phyloP scores from a whole-genome alignment of 2,797 vertebrate species.

The Fringilla coelebs region DNA sequence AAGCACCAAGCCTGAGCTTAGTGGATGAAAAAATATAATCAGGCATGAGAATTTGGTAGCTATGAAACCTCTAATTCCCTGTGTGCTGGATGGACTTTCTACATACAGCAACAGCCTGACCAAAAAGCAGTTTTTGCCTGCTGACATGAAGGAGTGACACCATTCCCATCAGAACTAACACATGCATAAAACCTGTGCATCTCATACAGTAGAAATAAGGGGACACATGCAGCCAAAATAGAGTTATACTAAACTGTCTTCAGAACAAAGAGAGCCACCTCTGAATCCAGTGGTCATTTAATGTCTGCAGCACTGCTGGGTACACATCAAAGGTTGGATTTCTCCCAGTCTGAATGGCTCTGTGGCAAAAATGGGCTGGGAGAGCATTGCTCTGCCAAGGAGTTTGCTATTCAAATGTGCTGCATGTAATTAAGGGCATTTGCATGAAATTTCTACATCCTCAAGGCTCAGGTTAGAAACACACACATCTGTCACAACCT shows the following conservation, averaged over 20 bases:
- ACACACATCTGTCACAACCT: not conserved
- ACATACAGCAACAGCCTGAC: rapidly evolving
- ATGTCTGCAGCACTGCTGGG: not conserved
- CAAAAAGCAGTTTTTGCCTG: not conserved
- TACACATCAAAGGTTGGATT: not conserved
- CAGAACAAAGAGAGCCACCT: not conserved
- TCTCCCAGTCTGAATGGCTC: not conserved
- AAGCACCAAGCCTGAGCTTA: not conserved
- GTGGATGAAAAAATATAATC: not conserved
- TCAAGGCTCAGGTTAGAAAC: not conserved
- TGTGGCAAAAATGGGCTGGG: not conserved
- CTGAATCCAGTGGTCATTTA: not conserved
- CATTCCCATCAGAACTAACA: not conserved
- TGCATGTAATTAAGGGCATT: not conserved
- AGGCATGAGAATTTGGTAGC: not conserved
- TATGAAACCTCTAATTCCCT: not conserved
- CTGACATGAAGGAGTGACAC: not conserved
- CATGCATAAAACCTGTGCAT: not conserved
- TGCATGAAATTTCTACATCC: not conserved
- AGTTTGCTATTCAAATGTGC: not conserved
- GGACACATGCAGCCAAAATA: rapidly evolving
- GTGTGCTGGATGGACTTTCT: not conserved
- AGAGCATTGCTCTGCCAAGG: not conserved
- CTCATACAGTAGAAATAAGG: not conserved
- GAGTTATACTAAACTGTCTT: not conserved